phyloP scores from a whole-genome alignment of 1,140 invertebrate genomes.

The Drosophila lini region DNA sequence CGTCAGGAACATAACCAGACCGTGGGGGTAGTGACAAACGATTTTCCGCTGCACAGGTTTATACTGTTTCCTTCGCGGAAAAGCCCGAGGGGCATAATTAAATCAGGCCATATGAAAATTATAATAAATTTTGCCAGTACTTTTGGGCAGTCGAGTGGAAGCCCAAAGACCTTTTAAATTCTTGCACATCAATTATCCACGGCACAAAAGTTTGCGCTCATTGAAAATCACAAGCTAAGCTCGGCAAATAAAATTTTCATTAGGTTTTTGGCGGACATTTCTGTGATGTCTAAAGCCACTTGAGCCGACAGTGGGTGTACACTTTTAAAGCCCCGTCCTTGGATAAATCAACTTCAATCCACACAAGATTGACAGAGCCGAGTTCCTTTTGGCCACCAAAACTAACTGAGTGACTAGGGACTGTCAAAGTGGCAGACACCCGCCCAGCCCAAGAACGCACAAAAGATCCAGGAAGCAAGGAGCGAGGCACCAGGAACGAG shows the following conservation, averaged over 20 bases:
- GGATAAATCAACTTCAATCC: constrained; percentile 54
- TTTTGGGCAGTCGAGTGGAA: constrained; percentile 32
- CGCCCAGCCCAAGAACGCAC: too few relatives aligned
- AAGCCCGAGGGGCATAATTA: constrained; percentile 18
- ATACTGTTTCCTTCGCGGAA: neutral
- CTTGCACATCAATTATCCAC: constrained; percentile 8
- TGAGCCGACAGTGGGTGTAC: constrained; percentile 4
- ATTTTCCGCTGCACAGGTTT: constrained; percentile 41
- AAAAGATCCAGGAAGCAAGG: constrained; percentile 1
- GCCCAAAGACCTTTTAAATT: constrained; percentile 1
- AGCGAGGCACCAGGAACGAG: neutral
- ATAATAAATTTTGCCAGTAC: constrained; percentile 37
- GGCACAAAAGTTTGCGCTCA: neutral
- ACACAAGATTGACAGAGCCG: constrained; percentile 36
- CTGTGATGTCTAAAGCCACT: constrained; percentile 30
- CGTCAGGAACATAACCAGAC: constrained; percentile 28
- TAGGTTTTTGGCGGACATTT: constrained; percentile 2
- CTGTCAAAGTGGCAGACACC: constrained; percentile 43
- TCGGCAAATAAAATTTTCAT: constrained; percentile 13
- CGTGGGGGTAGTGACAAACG: constrained; percentile 35
- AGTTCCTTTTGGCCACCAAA: constrained; percentile 34
- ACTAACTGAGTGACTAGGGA: constrained; percentile 41
- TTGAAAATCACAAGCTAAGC: constrained; percentile 30
- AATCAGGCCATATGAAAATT: constrained; percentile 42
- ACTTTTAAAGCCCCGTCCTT: constrained; percentile 29